phyloP scores from a whole-genome alignment of 2,888 invertebrate genomes.

The Brenthis ino region DNA sequence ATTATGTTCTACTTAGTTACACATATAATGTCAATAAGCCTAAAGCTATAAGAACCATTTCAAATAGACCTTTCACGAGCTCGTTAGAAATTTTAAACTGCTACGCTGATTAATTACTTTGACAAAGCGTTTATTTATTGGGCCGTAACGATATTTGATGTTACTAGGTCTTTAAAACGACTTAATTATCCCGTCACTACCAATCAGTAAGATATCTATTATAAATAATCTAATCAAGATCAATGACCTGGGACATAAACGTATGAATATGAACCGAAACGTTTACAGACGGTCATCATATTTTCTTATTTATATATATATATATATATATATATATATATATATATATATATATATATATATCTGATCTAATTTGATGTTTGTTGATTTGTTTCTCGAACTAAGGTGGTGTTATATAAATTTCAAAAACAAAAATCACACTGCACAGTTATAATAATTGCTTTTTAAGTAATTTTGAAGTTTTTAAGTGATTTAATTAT shows the following conservation, averaged over 20 bases:
- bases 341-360: not conserved
- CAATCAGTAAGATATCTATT: slow-evolving; percentile 20
- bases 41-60: too few relatives aligned
- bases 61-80: slow-evolving; percentile 3
- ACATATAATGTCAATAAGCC: too few relatives aligned
- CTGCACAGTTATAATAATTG: too few relatives aligned
- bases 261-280: slow-evolving; percentile 33
- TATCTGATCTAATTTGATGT: too few relatives aligned
- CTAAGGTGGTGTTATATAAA: too few relatives aligned
- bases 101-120: slow-evolving; percentile 10
- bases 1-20: too few relatives aligned
- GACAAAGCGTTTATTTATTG: slow-evolving; percentile 21
- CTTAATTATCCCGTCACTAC: slow-evolving; percentile 13
- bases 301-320: slow-evolving; percentile 9
- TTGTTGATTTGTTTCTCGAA: too few relatives aligned
- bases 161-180: slow-evolving; percentile 5
- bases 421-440: too few relatives aligned
- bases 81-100: slow-evolving; percentile 9
- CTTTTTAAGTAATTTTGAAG: too few relatives aligned
- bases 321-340: too few relatives aligned
- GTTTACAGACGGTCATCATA: slow-evolving; percentile 4
- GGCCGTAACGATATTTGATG: slow-evolving; percentile 21
- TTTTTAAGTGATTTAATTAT: too few relatives aligned
- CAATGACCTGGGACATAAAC: slow-evolving; percentile 33
- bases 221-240: slow-evolving; percentile 24